Evolutionary conservation across 2,888 invertebrate species (phyloP).

Genomic region (Perithous albicinctus): DNA sequence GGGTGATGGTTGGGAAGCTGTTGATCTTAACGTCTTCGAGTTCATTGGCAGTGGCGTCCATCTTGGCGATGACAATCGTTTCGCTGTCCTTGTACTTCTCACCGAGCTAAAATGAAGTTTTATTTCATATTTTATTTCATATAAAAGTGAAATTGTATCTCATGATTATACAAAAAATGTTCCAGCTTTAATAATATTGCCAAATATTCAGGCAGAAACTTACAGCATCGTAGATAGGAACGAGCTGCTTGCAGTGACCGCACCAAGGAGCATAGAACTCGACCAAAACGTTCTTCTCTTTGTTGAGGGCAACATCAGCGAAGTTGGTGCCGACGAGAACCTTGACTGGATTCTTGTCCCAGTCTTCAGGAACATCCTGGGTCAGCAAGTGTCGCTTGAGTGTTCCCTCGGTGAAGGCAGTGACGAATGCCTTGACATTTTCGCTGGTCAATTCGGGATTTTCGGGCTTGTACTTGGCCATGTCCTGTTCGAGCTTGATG

Average conservation of each 20-base stretch:
- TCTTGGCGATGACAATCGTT: slow-evolving; percentile 97
- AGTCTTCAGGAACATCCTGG: slow-evolving; percentile 97
- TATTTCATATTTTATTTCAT: not conserved
- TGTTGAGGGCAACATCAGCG: slow-evolving; percentile 95
- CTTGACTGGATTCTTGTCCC: slow-evolving; percentile 98
- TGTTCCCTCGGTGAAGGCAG: slow-evolving; percentile 95
- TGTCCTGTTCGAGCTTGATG: slow-evolving; percentile 97
- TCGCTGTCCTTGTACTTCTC: slow-evolving; percentile 95
- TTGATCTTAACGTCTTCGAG: slow-evolving; percentile 97
- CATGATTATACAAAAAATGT: not conserved
- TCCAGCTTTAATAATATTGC: not conserved
- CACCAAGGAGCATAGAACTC: slow-evolving; percentile 99
- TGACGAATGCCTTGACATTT: slow-evolving; percentile 91
- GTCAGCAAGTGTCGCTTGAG: slow-evolving; percentile 97
- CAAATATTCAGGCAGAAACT: slow-evolving; percentile 40
- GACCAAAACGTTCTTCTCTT: slow-evolving; percentile 96
- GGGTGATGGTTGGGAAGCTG: slow-evolving; percentile 97
- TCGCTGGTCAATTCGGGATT: slow-evolving; percentile 90
- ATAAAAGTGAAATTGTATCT: not conserved
- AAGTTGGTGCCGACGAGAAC: slow-evolving; percentile 97
- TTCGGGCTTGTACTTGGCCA: slow-evolving; percentile 98
- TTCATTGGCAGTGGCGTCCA: slow-evolving; percentile 99
- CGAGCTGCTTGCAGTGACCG: slow-evolving; percentile 99
- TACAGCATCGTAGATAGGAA: slow-evolving; percentile 95
- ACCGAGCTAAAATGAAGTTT: slow-evolving; percentile 88